phyloP scores from a whole-genome alignment of 2,888 invertebrate genomes.

The Tetranychus piercei region DNA sequence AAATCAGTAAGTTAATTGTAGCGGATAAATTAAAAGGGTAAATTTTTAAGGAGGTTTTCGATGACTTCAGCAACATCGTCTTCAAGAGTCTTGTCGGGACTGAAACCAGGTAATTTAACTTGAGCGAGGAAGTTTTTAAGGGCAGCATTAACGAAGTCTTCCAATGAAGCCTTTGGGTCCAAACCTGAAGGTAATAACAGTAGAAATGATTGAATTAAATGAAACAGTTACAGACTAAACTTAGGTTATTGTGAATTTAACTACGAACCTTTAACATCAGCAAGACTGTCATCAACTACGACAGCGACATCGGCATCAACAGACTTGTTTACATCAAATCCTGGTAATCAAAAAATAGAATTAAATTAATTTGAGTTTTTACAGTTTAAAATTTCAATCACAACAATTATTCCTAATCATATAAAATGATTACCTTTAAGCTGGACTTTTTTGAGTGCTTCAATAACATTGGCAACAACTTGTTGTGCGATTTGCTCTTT shows the following conservation, averaged over 20 bases:
- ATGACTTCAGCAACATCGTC: not conserved
- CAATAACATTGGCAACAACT: not conserved
- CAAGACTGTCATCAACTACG: not conserved
- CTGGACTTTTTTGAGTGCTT: not conserved
- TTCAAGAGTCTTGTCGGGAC: not conserved
- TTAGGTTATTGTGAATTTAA: too few species aligned
- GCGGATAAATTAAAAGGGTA: not conserved
- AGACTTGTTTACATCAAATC: not conserved
- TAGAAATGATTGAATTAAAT: too few species aligned
- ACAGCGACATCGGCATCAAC: not conserved
- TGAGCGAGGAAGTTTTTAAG: not conserved
- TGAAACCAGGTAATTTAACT: not conserved
- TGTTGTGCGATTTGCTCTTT: not conserved
- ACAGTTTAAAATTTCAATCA: too few species aligned
- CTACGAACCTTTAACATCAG: not conserved
- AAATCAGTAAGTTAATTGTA: too few species aligned
- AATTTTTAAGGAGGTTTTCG: not conserved
- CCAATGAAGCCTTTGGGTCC: not conserved
- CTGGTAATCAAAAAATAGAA: not conserved
- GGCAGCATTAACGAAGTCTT: not conserved
- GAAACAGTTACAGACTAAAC: too few species aligned
- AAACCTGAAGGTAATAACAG: not conserved
- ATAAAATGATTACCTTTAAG: not conserved
- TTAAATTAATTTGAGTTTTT: too few species aligned
- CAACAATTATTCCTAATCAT: too few species aligned